These are phyloP conservation scores for Fulmarus glacialis DNA, from an alignment of 2,113 vertebrate genomes.

Conservation along the genomic window DNA sequence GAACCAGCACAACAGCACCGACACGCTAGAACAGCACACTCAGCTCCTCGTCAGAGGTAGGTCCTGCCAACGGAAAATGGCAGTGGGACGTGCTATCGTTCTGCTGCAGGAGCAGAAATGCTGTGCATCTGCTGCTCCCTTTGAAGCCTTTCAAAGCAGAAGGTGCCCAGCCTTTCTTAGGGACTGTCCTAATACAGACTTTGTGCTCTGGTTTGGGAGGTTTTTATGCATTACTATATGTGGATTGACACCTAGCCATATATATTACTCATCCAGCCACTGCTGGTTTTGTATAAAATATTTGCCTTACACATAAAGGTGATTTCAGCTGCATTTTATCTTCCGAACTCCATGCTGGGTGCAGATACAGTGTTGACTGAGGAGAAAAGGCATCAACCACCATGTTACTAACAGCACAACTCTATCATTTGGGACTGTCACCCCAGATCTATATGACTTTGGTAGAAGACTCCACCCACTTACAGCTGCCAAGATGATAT, in stretches of 20 bases:
- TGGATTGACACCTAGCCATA: neutral
- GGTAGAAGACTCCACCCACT: neutral
- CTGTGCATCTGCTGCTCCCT: neutral
- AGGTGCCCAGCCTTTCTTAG: neutral
- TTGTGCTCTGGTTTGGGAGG: neutral
- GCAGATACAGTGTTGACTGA: neutral
- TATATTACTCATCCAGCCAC: neutral
- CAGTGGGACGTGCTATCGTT: fast-evolving
- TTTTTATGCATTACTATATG: fast-evolving
- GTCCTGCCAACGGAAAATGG: fast-evolving
- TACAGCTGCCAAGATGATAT: neutral
- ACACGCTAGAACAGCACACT: slow-evolving; percentile 60
- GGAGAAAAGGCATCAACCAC: neutral
- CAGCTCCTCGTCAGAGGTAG: slow-evolving; percentile 79
- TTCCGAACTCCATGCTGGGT: neutral
- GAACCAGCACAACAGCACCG: slow-evolving; percentile 59
- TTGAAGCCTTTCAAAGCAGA: neutral
- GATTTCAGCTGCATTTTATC: neutral
- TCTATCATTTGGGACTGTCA: neutral
- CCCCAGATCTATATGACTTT: neutral
- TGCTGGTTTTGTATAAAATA: neutral
- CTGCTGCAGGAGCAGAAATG: neutral
- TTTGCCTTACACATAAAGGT: neutral
- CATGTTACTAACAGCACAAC: neutral
- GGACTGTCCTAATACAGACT: neutral